These are phyloP conservation scores for Diachrysia chrysitis DNA, from an alignment of 2,888 invertebrate species.

Conservation along the genomic window DNA sequence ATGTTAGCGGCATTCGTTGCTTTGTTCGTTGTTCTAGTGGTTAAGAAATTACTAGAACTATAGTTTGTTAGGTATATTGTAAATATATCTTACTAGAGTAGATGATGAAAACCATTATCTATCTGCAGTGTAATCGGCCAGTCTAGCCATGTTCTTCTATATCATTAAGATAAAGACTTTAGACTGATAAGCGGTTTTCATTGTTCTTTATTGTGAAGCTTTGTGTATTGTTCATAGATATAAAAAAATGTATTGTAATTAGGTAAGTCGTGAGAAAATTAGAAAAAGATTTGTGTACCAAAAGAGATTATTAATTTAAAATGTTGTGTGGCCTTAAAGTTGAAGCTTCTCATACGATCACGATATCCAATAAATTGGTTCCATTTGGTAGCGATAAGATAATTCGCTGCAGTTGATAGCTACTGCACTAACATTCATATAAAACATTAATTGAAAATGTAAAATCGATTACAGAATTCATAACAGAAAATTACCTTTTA, in stretches of 20 bases:
- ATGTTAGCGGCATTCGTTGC: conserved; percentile 30
- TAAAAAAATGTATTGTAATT: conserved; percentile 16
- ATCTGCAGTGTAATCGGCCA: conserved; percentile 57
- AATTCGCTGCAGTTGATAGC: conserved; percentile 28
- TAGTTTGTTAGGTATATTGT: conserved; percentile 40
- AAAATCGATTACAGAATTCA: conserved; percentile 12
- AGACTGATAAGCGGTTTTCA: conserved; percentile 40
- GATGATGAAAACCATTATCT: conserved; percentile 45
- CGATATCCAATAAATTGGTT: conserved; percentile 19
- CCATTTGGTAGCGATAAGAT: conserved; percentile 26
- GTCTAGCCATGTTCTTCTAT: conserved; percentile 36
- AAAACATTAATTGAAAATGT: conserved; percentile 14
- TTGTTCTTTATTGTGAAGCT: conserved; percentile 50
- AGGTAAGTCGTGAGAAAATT: conserved; percentile 41
- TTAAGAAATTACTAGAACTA: conserved; percentile 59
- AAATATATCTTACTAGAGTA: conserved; percentile 41
- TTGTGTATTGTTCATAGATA: conserved; percentile 47
- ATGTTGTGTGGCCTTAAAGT: neutral
- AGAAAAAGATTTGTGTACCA: neutral
- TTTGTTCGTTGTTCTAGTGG: conserved; percentile 35
- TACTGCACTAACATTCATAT: conserved; percentile 11
- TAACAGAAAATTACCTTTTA: neutral
- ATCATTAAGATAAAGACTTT: conserved; percentile 46
- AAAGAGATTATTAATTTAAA: neutral
- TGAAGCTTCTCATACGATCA: neutral